Evolutionary conservation across 2,888 invertebrate species (phyloP).

Genomic region (Drosophila lacicola): DNA sequence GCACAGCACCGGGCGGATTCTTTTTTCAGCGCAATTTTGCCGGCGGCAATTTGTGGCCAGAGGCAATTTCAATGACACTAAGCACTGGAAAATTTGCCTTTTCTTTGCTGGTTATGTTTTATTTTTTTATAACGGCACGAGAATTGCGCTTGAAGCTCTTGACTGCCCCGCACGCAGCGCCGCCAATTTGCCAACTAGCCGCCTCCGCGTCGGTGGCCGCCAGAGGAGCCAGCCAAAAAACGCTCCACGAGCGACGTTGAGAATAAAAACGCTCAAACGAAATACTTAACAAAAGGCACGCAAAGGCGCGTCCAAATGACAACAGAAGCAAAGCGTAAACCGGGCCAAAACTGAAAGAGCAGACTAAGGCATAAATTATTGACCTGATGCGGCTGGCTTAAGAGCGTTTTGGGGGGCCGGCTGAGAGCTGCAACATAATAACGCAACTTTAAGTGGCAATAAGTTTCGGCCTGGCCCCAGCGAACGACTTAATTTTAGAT

Average conservation of each 20-base stretch:
- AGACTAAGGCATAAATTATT: slow-evolving; percentile 47
- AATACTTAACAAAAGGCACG: slow-evolving; percentile 62
- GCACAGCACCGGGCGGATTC: neutral
- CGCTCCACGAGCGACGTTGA: slow-evolving; percentile 56
- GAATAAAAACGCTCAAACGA: slow-evolving; percentile 65
- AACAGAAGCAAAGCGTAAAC: slow-evolving; percentile 34
- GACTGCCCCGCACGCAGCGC: slow-evolving; percentile 64
- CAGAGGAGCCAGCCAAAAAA: slow-evolving; percentile 56
- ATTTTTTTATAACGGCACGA: slow-evolving; percentile 23
- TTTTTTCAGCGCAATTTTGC: slow-evolving; percentile 38
- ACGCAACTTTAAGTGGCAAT: slow-evolving; percentile 64
- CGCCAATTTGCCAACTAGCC: slow-evolving; percentile 73
- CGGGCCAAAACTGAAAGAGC: slow-evolving; percentile 44
- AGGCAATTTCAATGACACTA: slow-evolving; percentile 38
- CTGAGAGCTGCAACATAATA: slow-evolving; percentile 59
- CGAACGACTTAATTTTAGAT: slow-evolving; percentile 66
- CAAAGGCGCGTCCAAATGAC: slow-evolving; percentile 36
- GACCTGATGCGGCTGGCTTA: slow-evolving; percentile 24
- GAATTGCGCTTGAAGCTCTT: slow-evolving; percentile 50
- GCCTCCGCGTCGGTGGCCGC: slow-evolving; percentile 47
- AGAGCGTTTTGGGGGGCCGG: slow-evolving; percentile 36
- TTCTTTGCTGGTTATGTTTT: slow-evolving; percentile 18
- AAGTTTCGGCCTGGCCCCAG: slow-evolving; percentile 44
- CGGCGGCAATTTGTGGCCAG: slow-evolving; percentile 53
- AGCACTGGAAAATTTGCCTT: slow-evolving; percentile 28